Evolutionary conservation across 2,113 vertebrate genomes (phyloP).

Genomic region (Saccopteryx leptura): DNA sequence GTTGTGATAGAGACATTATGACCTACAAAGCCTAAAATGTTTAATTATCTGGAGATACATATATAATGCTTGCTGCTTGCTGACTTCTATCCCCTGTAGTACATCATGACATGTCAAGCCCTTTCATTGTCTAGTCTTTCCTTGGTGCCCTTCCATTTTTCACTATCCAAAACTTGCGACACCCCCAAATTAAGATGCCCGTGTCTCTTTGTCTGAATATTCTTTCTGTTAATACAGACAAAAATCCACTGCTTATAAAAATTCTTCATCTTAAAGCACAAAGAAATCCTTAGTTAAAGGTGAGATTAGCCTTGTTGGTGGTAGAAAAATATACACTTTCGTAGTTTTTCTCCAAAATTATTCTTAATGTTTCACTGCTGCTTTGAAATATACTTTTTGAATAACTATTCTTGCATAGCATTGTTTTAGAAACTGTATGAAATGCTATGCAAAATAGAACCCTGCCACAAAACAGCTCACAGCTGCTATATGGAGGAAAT

Average conservation of each 20-base stretch:
- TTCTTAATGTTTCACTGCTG: neutral
- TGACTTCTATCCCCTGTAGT: neutral
- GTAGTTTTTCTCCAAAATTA: neutral
- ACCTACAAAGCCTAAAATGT: neutral
- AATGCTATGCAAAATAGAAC: neutral
- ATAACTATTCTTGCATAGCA: neutral
- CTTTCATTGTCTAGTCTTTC: neutral
- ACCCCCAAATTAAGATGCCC: neutral
- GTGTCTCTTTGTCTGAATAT: neutral
- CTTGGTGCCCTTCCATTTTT: neutral
- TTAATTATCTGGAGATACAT: neutral
- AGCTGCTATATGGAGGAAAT: neutral
- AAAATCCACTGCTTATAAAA: conserved; percentile 30
- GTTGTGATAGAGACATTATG: neutral
- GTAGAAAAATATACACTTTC: neutral
- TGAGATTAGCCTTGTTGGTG: neutral
- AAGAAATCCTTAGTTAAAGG: conserved; percentile 20
- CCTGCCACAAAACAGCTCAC: neutral
- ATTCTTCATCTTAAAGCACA: neutral
- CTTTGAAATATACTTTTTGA: conserved; percentile 38
- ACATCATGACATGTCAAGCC: neutral
- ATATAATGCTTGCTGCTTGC: neutral
- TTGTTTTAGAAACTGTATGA: neutral
- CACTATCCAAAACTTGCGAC: neutral
- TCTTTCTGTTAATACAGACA: neutral